Evolutionary conservation across 1,140 invertebrate genomes (phyloP), one percentile per base, ranked within the genome.

Genomic region (Andrena cerasifolii): DNA sequence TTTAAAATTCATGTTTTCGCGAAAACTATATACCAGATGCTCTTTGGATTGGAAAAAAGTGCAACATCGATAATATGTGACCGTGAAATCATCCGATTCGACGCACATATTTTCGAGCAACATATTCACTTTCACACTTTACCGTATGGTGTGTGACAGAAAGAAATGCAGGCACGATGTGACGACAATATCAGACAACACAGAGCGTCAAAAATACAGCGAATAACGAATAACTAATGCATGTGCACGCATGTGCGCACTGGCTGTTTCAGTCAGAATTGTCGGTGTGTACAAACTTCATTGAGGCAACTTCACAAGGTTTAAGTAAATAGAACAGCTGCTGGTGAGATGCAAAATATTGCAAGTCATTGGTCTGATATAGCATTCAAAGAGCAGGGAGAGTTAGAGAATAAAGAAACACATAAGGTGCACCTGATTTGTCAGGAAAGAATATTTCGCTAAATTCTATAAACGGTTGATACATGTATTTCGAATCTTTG

Each of bases 391-490:
- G n/a, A n/a, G n/a, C n/a, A n/a, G n/a, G n/a, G n/a, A n/a, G n/a
- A n/a, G n/a, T n/a, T n/a, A n/a, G n/a, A n/a, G n/a, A n/a, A n/a
- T n/a, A n/a, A n/a, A n/a, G n/a, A n/a, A n/a, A n/a, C n/a, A n/a
- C n/a, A n/a, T n/a, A n/a, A n/a, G n/a, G n/a, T n/a, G n/a, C n/a
- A n/a, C n/a, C n/a, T n/a, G n/a, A n/a, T n/a, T n/a, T n/a, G n/a
- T n/a, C n/a, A n/a, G n/a, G n/a, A n/a, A n/a, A n/a, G n/a, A n/a
- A 62, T 3, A 33, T 73, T 73, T 62, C 24, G 51, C 21, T 49
- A 28, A 31, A 26, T 16, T 49, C 21, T 16, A 21, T 70, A 70
- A 26, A 33, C 26, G 40, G 31, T 65, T 58, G 40, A 28, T 61
- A 61, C 21, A 72, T 59, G n/a, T 18, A 33, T 49, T 62, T 26